A percentile compares a stretch with the other conserved stretches of the same genome.
phyloP scores from a whole-genome alignment of 2,797 vertebrate species.

The Gephyroberyx darwinii region DNA sequence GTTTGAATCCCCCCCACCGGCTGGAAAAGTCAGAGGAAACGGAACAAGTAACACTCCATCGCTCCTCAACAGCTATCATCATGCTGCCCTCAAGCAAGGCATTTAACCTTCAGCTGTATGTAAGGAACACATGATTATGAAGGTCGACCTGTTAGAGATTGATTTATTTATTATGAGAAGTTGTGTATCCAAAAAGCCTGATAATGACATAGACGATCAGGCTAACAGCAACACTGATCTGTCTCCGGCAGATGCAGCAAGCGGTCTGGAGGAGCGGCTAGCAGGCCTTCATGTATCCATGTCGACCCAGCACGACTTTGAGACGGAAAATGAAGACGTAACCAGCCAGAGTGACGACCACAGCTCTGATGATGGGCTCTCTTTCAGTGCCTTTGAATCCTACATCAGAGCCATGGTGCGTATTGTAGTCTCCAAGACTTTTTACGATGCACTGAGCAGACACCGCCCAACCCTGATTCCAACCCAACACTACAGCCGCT shows the following conservation, averaged over 20 bases:
- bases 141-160: no score
- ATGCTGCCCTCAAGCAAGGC: neutral
- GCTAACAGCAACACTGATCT: neutral
- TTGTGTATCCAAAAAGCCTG: no score
- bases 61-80: neutral
- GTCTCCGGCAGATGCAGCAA: constrained; percentile 53
- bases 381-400: constrained; percentile 65
- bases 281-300: constrained; percentile 56
- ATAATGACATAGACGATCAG: neutral
- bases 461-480: no score
- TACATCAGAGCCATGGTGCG: constrained; percentile 76
- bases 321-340: constrained; percentile 55
- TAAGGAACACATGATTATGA: no score
- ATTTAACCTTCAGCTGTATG: neutral
- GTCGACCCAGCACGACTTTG: constrained; percentile 32
- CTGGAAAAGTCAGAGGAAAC: no score
- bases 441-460: no score
- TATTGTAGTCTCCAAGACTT: constrained; percentile 27
- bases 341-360: constrained; percentile 42
- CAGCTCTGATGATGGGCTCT: constrained; percentile 48
- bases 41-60: no score
- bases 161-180: neutral
- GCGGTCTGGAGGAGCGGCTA: constrained; percentile 72
- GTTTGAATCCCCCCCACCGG: no score
- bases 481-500: no score